Conservation (phyloP, 1,140 invertebrate species). For the Atta colombica region DNA sequence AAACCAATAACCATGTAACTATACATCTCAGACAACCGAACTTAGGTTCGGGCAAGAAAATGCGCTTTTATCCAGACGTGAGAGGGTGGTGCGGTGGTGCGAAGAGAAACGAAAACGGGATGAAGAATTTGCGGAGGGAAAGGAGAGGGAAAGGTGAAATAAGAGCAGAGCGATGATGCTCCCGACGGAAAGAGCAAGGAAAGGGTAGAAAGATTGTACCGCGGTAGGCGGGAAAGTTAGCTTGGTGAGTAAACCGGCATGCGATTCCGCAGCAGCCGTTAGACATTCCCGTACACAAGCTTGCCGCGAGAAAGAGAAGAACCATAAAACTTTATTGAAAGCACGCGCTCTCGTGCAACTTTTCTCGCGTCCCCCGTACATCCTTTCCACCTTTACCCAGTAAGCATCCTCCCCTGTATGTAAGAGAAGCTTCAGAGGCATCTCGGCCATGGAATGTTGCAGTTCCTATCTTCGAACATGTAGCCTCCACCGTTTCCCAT, state of each 20-base stretch:
- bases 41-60: background rate
- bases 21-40: conserved; percentile 37
- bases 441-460: conserved; percentile 23
- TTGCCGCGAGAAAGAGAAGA: conserved; percentile 45
- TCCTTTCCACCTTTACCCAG: background rate
- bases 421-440: background rate
- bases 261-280: conserved; percentile 58
- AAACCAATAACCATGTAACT: conserved; percentile 52
- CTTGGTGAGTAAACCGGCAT: conserved; percentile 55
- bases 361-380: background rate
- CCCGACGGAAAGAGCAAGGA: background rate
- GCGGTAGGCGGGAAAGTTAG: conserved; percentile 61
- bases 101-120: background rate
- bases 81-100: background rate
- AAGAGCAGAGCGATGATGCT: conserved; percentile 43
- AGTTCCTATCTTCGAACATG: conserved; percentile 45
- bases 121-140: conserved; percentile 45
- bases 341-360: conserved; percentile 43
- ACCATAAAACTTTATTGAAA: conserved; percentile 65
- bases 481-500: background rate
- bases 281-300: conserved; percentile 36
- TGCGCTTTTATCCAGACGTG: conserved; percentile 17
- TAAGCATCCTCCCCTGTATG: background rate
- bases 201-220: conserved; percentile 52
- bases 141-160: conserved; percentile 30